Percentiles rank a stretch among this genome's conserved stretches.
Evolutionary conservation across 2,113 vertebrate species (phyloP).

Genomic region (Mohoua ochrocephala): DNA sequence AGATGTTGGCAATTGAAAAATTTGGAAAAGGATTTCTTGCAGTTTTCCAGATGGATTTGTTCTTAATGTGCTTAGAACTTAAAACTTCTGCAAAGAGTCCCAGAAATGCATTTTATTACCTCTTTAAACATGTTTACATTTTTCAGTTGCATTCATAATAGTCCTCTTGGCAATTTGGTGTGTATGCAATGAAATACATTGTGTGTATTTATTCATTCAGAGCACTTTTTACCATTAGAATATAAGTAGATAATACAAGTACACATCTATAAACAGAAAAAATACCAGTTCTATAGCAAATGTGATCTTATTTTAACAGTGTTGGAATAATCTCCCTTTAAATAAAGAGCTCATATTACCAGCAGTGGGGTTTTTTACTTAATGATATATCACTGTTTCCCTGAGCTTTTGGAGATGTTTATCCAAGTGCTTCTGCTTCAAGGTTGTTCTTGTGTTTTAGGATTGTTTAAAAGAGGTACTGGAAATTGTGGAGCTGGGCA

Average conservation of each 20-base stretch:
- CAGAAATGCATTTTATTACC: not conserved
- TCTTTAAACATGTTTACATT: not conserved
- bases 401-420: not conserved
- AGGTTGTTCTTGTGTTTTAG: constrained; percentile 63
- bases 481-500: constrained; percentile 94
- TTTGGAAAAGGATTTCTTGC: not conserved
- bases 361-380: not conserved
- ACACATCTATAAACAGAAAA: not conserved
- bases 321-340: not conserved
- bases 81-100: not conserved
- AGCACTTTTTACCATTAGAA: not conserved
- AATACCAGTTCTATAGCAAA: not conserved
- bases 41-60: not conserved
- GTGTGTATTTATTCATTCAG: not conserved
- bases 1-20: not conserved
- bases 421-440: not conserved
- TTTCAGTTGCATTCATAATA: not conserved
- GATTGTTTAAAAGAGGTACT: constrained; percentile 93
- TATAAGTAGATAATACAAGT: not conserved
- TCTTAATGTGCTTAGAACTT: not conserved
- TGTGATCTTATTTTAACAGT: not conserved
- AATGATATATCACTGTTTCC: not conserved
- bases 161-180: not conserved
- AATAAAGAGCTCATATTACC: not conserved
- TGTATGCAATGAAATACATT: not conserved